Evolutionary conservation across 2,888 invertebrate genomes (phyloP).

Genomic region (Drosophila histrio): DNA sequence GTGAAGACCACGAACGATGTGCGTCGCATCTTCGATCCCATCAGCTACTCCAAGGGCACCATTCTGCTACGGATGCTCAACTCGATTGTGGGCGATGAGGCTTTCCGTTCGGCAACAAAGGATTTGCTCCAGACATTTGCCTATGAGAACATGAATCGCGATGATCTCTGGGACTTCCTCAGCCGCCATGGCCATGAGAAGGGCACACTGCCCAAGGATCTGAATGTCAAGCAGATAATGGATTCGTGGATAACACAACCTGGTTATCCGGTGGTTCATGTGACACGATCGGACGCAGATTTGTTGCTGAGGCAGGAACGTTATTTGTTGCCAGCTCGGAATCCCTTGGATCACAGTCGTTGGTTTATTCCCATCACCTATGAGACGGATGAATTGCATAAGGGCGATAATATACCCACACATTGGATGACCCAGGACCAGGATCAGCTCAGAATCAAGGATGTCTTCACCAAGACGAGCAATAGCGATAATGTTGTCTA

Average conservation of each 20-base stretch:
- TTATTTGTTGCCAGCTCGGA: constrained; percentile 80
- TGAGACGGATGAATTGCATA: constrained; percentile 79
- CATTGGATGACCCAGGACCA: constrained; percentile 82
- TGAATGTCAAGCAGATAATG: constrained; percentile 87
- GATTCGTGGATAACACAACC: constrained; percentile 88
- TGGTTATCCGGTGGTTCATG: constrained; percentile 88
- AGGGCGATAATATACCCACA: constrained; percentile 79
- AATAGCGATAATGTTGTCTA: constrained; percentile 82
- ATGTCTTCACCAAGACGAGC: constrained; percentile 75
- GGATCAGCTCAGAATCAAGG: constrained; percentile 73
- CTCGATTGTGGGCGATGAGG: constrained; percentile 87
- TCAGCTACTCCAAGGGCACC: constrained; percentile 90
- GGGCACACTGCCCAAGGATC: constrained; percentile 81
- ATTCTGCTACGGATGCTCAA: constrained; percentile 90
- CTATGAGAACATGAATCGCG: constrained; percentile 87
- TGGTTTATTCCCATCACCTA: constrained; percentile 84
- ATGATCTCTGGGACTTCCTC: constrained; percentile 88
- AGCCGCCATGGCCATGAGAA: constrained; percentile 86
- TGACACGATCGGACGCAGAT: constrained; percentile 83
- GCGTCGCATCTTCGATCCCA: constrained; percentile 88
- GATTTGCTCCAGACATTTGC: constrained; percentile 85
- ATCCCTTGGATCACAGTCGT: constrained; percentile 76
- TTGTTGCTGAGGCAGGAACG: constrained; percentile 81
- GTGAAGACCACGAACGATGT: constrained; percentile 87
- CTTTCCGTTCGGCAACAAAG: constrained; percentile 85